These are phyloP conservation scores for Oophaga sylvatica DNA, from an alignment of 2,797 vertebrate species.

Conservation along the genomic window DNA sequence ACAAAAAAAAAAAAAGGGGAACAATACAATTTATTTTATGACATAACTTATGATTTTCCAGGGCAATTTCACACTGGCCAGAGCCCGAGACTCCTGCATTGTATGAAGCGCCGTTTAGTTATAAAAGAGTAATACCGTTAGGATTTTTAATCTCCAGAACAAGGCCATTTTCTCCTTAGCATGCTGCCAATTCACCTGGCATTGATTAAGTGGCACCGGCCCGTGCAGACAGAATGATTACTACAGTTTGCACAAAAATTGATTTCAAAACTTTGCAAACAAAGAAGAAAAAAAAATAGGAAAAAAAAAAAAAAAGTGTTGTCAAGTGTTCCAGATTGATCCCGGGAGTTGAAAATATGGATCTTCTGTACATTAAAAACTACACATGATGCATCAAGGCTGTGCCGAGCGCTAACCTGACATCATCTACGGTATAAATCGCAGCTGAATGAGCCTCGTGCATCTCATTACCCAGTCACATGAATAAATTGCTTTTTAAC, in stretches of 20 bases:
- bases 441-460: conserved; percentile 21
- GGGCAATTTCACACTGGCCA: conserved; percentile 9
- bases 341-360: conserved; percentile 34
- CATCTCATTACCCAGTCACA: conserved; percentile 17
- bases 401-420: not conserved
- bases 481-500: conserved; percentile 27
- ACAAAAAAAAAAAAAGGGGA: not conserved
- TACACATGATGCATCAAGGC: conserved; percentile 34
- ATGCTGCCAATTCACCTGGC: conserved; percentile 51
- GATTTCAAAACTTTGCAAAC: conserved; percentile 61
- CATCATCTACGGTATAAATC: conserved; percentile 33
- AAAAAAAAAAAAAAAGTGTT: conserved; percentile 33
- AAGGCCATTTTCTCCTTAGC: conserved; percentile 54
- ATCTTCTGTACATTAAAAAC: conserved; percentile 56
- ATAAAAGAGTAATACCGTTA: conserved; percentile 51
- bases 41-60: not conserved
- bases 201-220: conserved; percentile 42
- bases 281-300: not conserved
- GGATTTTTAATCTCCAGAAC: conserved; percentile 49
- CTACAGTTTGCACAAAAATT: conserved; percentile 68
- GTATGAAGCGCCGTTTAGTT: conserved; percentile 33
- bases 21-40: not conserved
- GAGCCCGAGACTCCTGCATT: not conserved
- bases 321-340: conserved; percentile 51
- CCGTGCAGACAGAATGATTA: conserved; percentile 53